Base-by-base conservation (phyloP, 2,888 invertebrate species). In the Drosophila longiperda region DNA sequence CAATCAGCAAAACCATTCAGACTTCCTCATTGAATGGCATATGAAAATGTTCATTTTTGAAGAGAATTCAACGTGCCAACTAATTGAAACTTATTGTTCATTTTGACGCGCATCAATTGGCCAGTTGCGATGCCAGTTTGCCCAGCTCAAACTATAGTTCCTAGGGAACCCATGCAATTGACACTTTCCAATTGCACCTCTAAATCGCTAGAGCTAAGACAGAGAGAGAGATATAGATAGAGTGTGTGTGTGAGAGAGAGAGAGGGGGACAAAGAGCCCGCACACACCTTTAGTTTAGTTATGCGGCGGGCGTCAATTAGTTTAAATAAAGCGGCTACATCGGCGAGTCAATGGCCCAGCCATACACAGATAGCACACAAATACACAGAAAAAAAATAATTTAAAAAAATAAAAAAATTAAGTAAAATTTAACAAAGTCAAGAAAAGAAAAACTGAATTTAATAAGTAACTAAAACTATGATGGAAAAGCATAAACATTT, bases 71-170 rank as follows among this genome's bases (percentile, higher is more conserved):
- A 78, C 64, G 74, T 76, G 78, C 42, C 67, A 73, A 78, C 87
- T 90, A 90, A 87, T 87, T 90, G 82, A 83, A 89, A 84, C 87
- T 87, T 77, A 90, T 90, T 87, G 89, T 90, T 82, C 90, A 83
- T 90, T 88, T 89, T 85, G 90, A 87, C 86, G 87, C 90, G 77
- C 87, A 85, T 89, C 87, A 89, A 85, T 89, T 87, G 87, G 57
- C 63, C 63, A n/a, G 48, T 60, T 23, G 45, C 20, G 45, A 9
- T 29, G 17, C 45, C 55, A 29, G 29, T 6, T 29, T 11, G 20
- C 50, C 15, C 53, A 26, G 33, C 45, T 23, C 29, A 5, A 26
- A 36, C 33, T 38, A 50, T 29, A 45, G 67, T 63, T 59, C 32
- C 52, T 36, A 40, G 26, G 49, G 50, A 61, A 55, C 75, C 48